Percentiles rank a stretch among this genome's conserved stretches.
Evolutionary conservation across 2,888 invertebrate genomes (phyloP).

Genomic region (Hypsopygia costalis): DNA sequence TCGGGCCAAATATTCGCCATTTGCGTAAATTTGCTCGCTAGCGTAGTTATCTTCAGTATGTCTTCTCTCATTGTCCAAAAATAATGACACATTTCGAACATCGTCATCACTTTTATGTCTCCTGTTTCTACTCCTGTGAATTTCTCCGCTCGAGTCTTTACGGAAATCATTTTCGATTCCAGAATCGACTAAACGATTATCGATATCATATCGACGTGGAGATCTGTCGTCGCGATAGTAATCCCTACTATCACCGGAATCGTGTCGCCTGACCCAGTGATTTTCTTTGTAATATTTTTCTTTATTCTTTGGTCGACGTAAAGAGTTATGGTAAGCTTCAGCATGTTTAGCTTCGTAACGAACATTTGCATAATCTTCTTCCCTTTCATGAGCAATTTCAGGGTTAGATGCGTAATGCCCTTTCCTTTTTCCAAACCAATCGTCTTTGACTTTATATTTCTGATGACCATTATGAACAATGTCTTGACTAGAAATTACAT

Average conservation of each 20-base stretch:
- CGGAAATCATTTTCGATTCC: conserved; percentile 91
- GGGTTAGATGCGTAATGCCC: conserved; percentile 82
- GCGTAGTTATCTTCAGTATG: conserved; percentile 85
- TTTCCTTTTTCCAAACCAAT: conserved; percentile 66
- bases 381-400: conserved; percentile 78
- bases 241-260: conserved; percentile 74
- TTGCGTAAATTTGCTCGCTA: conserved; percentile 69
- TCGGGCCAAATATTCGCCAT: conserved; percentile 60
- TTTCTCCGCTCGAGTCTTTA: conserved; percentile 83
- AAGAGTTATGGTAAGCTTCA: conserved; percentile 81
- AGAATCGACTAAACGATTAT: conserved; percentile 86
- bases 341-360: conserved; percentile 54
- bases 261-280: conserved; percentile 60
- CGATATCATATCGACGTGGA: conserved; percentile 70
- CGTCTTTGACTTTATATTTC: conserved; percentile 68
- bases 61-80: conserved; percentile 86
- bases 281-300: conserved; percentile 53
- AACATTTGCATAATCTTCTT: conserved; percentile 71
- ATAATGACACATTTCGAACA: conserved; percentile 83
- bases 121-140: conserved; percentile 49
- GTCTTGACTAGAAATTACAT: conserved; percentile 74
- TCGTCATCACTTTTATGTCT: conserved; percentile 85
- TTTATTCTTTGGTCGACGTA: conserved; percentile 81
- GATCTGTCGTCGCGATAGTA: conserved; percentile 65
- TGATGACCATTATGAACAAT: conserved; percentile 63